phyloP scores from a whole-genome alignment of 2,888 invertebrate species.

The Agrochola lychnidis region DNA sequence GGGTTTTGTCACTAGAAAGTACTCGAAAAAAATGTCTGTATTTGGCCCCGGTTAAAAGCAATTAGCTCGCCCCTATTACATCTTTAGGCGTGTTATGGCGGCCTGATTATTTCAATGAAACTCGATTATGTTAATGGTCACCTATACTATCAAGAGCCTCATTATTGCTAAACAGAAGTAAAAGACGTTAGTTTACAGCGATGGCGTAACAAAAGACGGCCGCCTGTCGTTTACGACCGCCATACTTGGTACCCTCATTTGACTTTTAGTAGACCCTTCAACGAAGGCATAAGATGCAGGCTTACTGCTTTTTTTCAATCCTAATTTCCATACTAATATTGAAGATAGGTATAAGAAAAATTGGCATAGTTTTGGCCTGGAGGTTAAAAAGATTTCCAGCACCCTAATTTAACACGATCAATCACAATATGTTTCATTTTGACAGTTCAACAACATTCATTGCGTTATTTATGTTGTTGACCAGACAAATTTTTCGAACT shows the following conservation, averaged over 20 bases:
- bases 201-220: conserved; percentile 42
- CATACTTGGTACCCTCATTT: conserved; percentile 61
- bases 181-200: conserved; percentile 37
- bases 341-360: background rate
- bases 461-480: too few relatives aligned
- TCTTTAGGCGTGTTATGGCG: background rate
- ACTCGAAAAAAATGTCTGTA: background rate
- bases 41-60: background rate
- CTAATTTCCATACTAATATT: conserved; percentile 43
- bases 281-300: conserved; percentile 56
- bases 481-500: too few relatives aligned
- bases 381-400: background rate
- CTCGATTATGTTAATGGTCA: background rate
- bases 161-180: conserved; percentile 22
- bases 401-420: too few relatives aligned
- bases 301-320: conserved; percentile 33
- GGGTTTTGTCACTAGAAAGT: background rate
- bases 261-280: conserved; percentile 60
- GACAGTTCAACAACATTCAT: too few relatives aligned
- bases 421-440: too few relatives aligned
- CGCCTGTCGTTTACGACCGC: conserved; percentile 54
- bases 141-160: background rate
- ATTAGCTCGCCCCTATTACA: background rate
- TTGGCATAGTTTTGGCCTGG: background rate
- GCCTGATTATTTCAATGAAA: too few relatives aligned